These are phyloP conservation scores for Machaerirhynchus nigripectus DNA, from an alignment of 2,113 vertebrate genomes.

Conservation along the genomic window DNA sequence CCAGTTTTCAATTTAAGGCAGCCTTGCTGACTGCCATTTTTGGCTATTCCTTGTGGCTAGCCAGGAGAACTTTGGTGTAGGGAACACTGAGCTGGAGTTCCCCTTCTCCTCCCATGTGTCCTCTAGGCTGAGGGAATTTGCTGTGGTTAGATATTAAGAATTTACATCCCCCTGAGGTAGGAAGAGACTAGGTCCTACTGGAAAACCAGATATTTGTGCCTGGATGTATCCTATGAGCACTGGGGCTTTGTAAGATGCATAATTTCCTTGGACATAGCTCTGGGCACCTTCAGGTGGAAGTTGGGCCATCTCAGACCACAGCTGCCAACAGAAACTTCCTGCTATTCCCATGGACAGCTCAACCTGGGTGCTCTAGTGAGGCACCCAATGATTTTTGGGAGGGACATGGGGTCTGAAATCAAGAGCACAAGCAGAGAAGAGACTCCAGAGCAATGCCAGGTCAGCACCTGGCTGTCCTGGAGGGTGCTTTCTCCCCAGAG, in stretches of 20 bases:
- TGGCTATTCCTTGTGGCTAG: neutral
- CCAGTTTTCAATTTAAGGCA: neutral
- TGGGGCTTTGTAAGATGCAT: neutral
- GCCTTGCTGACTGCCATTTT: neutral
- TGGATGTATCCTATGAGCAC: neutral
- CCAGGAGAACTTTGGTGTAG: neutral
- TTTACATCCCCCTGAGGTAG: neutral
- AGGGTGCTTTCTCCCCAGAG: neutral
- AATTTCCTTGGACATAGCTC: neutral
- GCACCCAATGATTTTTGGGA: neutral
- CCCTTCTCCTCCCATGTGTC: neutral
- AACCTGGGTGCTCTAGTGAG: neutral
- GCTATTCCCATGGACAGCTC: neutral
- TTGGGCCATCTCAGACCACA: neutral
- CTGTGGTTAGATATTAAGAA: neutral
- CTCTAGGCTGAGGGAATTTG: neutral
- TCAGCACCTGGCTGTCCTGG: neutral
- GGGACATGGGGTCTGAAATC: no score
- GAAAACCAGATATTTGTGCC: neutral
- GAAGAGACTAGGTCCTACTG: neutral
- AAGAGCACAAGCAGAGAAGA: neutral
- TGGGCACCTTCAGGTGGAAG: neutral
- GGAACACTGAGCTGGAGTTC: neutral
- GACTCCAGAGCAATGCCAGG: neutral
- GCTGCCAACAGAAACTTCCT: neutral